Conservation (phyloP, 2,888 invertebrate species). For the Leucania comma region DNA sequence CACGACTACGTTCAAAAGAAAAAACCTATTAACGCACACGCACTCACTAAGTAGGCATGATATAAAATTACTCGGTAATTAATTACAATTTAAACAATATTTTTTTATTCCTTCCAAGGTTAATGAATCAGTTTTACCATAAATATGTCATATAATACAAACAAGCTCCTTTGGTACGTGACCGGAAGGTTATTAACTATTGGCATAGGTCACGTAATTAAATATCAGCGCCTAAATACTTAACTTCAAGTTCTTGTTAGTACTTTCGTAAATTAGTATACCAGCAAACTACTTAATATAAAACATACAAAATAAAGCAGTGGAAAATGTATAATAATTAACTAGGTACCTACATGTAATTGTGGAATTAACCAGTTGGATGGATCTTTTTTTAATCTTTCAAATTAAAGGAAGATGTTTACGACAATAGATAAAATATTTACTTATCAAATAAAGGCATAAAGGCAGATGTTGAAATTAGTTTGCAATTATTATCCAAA, state of each 20-base stretch:
- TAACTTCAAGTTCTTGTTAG: slow-evolving; percentile 16
- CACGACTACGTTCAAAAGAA: slow-evolving; percentile 12
- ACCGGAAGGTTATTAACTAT: slow-evolving; percentile 29
- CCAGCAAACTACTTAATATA: slow-evolving; percentile 29
- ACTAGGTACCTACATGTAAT: not conserved
- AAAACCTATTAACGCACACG: not conserved
- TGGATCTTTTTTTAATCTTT: slow-evolving; percentile 7
- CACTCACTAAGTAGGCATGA: slow-evolving; percentile 17
- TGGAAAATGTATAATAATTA: slow-evolving; percentile 19
- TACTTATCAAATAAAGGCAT: not conserved
- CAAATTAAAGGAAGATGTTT: not conserved
- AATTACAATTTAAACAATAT: slow-evolving; percentile 15
- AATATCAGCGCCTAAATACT: slow-evolving; percentile 24
- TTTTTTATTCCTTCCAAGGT: slow-evolving; percentile 18
- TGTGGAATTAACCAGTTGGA: not conserved
- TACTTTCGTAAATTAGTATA: slow-evolving; percentile 7
- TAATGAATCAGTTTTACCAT: slow-evolving; percentile 29
- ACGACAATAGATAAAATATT: not conserved
- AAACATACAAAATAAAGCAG: slow-evolving; percentile 28
- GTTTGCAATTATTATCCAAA: slow-evolving; percentile 22
- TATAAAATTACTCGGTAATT: slow-evolving; percentile 20
- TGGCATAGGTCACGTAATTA: slow-evolving; percentile 46
- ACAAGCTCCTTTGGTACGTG: slow-evolving; percentile 38
- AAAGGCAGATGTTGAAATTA: not conserved
- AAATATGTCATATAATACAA: slow-evolving; percentile 7